Percentiles rank a stretch among this genome's conserved stretches.
These are phyloP conservation scores for Saccostrea echinata DNA, from an alignment of 1,140 invertebrate genomes.

Conservation along the genomic window DNA sequence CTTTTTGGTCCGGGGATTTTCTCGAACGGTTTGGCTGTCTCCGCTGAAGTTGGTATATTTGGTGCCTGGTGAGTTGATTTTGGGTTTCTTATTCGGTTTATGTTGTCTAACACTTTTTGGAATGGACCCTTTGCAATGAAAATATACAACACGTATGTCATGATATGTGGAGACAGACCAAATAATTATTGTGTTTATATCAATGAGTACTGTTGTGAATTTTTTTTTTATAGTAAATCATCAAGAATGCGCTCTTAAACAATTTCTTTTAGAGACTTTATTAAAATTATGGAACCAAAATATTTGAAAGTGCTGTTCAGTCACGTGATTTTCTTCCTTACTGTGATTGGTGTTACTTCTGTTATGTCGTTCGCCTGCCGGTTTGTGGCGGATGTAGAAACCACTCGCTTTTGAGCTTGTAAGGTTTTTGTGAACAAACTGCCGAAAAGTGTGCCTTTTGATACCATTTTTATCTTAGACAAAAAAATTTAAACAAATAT, in stretches of 20 bases:
- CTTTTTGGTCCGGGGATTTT: slow-evolving; percentile 77
- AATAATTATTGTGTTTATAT: not conserved
- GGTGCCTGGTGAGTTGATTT: not conserved
- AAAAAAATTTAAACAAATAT: not conserved
- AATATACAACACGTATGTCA: not conserved
- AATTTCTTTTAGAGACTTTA: too few relatives aligned
- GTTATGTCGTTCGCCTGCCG: not conserved
- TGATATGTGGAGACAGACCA: too few relatives aligned
- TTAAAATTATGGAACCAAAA: too few relatives aligned
- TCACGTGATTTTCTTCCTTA: not conserved
- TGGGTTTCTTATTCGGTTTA: slow-evolving; percentile 42
- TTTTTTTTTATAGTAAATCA: too few relatives aligned
- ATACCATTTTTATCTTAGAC: not conserved
- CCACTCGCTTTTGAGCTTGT: slow-evolving; percentile 5
- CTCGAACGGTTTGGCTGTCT: slow-evolving; percentile 69
- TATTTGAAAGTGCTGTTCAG: too few relatives aligned
- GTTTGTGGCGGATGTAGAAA: slow-evolving; percentile 21
- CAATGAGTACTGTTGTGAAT: not conserved
- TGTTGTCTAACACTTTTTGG: slow-evolving; percentile 53
- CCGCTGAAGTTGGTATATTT: not conserved
- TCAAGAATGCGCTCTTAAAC: too few relatives aligned
- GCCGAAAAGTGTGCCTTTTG: not conserved
- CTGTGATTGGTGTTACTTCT: not conserved
- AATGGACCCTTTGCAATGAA: slow-evolving; percentile 66
- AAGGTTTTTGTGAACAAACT: not conserved